phyloP scores from a whole-genome alignment of 2,797 vertebrate genomes.

The Kryptolebias ocellatus region DNA sequence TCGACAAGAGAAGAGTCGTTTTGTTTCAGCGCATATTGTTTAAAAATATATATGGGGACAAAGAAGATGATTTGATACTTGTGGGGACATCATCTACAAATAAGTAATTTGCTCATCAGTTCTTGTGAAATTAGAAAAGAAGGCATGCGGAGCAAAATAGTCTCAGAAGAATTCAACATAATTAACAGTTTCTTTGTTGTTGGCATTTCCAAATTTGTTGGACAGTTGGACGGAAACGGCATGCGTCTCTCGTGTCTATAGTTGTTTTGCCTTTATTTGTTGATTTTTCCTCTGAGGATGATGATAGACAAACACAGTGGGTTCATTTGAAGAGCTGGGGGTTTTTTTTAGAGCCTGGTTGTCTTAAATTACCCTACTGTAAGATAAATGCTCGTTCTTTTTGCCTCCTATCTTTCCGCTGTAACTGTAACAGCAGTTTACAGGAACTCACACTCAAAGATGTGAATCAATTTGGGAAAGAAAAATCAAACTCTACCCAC shows the following conservation, averaged over 20 bases:
- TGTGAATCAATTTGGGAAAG: conserved; percentile 27
- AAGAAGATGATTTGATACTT: too few relatives aligned
- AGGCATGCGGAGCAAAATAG: conserved; percentile 4
- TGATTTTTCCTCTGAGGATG: conserved; percentile 39
- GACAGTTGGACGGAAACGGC: conserved; percentile 40
- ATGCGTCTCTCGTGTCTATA: conserved; percentile 24
- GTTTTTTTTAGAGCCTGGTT: conserved; percentile 55
- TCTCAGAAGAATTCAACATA: conserved; percentile 21
- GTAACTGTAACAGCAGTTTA: conserved; percentile 30
- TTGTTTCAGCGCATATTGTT: too few relatives aligned
- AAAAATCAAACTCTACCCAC: neutral
- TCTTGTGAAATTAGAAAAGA: conserved; percentile 4
- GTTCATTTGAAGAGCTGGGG: conserved; percentile 57
- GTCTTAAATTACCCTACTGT: conserved; percentile 60
- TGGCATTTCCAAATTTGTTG: conserved; percentile 37
- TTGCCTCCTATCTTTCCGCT: conserved; percentile 52
- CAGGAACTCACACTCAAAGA: conserved; percentile 1
- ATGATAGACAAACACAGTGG: conserved; percentile 44
- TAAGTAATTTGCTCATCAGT: conserved; percentile 12
- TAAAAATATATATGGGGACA: too few relatives aligned
- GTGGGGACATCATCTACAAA: conserved; percentile 14
- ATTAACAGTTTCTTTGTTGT: conserved; percentile 43
- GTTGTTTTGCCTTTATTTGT: conserved; percentile 41
- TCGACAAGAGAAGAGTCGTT: too few relatives aligned
- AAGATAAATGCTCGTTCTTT: conserved; percentile 45